These are phyloP conservation scores for Caranx melampygus DNA, from an alignment of 2,113 vertebrate genomes.

Conservation along the genomic window DNA sequence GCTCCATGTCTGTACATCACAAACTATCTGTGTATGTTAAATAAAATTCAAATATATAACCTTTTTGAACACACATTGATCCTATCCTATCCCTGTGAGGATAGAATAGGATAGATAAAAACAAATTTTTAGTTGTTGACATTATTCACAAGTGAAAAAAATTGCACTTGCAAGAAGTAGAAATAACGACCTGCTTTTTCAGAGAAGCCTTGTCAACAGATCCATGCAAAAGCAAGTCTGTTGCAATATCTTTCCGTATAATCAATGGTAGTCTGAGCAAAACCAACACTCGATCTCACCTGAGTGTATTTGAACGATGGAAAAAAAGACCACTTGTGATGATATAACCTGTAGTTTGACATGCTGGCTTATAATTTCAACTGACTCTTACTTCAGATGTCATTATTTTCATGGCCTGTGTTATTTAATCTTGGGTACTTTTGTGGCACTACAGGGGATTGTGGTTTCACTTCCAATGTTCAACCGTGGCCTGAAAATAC, in stretches of 20 bases:
- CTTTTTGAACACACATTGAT: neutral
- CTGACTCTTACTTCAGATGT: slow-evolving; percentile 28
- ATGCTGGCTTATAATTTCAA: slow-evolving; percentile 4
- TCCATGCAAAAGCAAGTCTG: neutral
- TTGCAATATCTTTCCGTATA: neutral
- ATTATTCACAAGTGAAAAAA: no score
- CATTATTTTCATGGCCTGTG: slow-evolving; percentile 32
- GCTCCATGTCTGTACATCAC: neutral
- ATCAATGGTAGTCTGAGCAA: neutral
- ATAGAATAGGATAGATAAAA: no score
- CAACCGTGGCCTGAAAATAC: slow-evolving; percentile 6
- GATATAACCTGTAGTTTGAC: neutral
- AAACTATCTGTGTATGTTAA: neutral
- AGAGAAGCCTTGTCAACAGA: neutral
- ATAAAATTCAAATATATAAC: neutral
- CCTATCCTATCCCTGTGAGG: no score
- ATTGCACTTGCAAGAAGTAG: no score
- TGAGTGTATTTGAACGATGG: neutral
- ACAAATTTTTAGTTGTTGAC: no score
- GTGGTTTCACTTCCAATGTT: slow-evolving; percentile 20
- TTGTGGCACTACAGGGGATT: slow-evolving; percentile 42
- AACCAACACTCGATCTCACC: neutral
- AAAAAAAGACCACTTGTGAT: slow-evolving; percentile 12
- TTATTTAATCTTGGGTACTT: slow-evolving; percentile 24
- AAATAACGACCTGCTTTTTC: no score